Evolutionary conservation across 1,140 invertebrate genomes (phyloP).

Genomic region (Orussus abietinus): DNA sequence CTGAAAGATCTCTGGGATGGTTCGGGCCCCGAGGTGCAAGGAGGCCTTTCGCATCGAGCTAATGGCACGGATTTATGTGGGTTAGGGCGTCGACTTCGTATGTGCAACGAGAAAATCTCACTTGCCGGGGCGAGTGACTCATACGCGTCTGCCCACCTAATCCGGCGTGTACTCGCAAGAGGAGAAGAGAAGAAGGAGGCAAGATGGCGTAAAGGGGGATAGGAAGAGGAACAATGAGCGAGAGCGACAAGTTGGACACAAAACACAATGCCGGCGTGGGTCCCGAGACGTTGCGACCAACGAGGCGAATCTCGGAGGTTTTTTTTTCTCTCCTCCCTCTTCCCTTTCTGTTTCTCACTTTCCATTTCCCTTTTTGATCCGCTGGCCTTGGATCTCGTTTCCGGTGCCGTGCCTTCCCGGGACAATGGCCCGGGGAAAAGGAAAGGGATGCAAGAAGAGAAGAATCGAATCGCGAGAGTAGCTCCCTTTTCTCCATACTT

Average conservation of each 20-base stretch:
- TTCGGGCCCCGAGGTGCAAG: too few species aligned
- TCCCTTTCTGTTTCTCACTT: too few species aligned
- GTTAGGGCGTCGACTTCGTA: slow-evolving; percentile 35
- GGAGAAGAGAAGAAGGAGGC: slow-evolving; percentile 17
- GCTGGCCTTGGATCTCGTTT: too few species aligned
- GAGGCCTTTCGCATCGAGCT: slow-evolving; percentile 25
- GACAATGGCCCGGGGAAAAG: too few species aligned
- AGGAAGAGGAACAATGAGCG: slow-evolving; percentile 13
- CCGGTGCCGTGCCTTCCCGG: too few species aligned
- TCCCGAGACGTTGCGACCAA: slow-evolving; percentile 20
- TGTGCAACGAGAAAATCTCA: slow-evolving; percentile 27
- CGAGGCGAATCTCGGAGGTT: slow-evolving; percentile 30
- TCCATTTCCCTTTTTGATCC: too few species aligned
- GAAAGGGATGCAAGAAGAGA: too few species aligned
- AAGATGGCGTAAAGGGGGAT: slow-evolving; percentile 19
- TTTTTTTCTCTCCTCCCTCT: not conserved
- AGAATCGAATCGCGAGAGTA: too few species aligned
- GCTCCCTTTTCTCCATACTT: too few species aligned
- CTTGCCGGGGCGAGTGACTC: slow-evolving; percentile 27
- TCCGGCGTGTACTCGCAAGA: slow-evolving; percentile 22
- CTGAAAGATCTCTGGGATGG: too few species aligned
- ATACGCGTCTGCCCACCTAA: slow-evolving; percentile 36
- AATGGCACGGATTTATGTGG: slow-evolving; percentile 34
- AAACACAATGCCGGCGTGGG: slow-evolving; percentile 35
- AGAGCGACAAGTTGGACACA: slow-evolving; percentile 24